Evolutionary conservation across 1,140 invertebrate genomes (phyloP).

Genomic region (Wasmannia auropunctata): DNA sequence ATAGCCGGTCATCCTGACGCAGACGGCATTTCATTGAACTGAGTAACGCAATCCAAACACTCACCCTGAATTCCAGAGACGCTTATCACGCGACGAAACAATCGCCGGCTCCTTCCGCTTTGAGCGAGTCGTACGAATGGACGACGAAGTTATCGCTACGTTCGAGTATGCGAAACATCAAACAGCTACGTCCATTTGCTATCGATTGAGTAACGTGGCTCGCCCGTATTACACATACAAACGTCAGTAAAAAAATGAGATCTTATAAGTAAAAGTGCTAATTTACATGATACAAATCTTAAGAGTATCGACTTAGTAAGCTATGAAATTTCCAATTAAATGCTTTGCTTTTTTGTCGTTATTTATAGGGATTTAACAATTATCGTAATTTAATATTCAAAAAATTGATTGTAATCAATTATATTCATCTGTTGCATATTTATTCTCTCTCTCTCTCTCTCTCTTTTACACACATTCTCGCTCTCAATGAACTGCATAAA

Average conservation of each 20-base stretch:
- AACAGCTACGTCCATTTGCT: conserved; percentile 4
- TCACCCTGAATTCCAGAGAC: conserved; percentile 15
- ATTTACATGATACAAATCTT: neutral
- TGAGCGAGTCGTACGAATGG: conserved; percentile 21
- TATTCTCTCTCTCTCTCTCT: neutral
- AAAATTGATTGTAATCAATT: neutral
- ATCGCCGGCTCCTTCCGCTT: neutral
- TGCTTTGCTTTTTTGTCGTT: neutral
- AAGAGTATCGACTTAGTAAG: neutral
- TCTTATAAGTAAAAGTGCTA: neutral
- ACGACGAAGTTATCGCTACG: conserved; percentile 7
- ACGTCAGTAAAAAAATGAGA: neutral
- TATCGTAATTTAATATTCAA: neutral
- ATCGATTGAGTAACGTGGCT: neutral
- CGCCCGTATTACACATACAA: neutral
- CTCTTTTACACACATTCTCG: no score
- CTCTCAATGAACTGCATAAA: neutral
- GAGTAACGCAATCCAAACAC: conserved; percentile 21
- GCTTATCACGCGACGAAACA: neutral
- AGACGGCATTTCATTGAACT: neutral
- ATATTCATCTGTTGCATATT: neutral
- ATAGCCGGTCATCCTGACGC: neutral
- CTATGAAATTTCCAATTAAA: neutral
- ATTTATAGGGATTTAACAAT: neutral
- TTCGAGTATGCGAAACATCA: neutral